Percentiles rank a stretch among this genome's conserved stretches.
phyloP scores from a whole-genome alignment of 2,888 invertebrate species.

The Andrena camellia region DNA sequence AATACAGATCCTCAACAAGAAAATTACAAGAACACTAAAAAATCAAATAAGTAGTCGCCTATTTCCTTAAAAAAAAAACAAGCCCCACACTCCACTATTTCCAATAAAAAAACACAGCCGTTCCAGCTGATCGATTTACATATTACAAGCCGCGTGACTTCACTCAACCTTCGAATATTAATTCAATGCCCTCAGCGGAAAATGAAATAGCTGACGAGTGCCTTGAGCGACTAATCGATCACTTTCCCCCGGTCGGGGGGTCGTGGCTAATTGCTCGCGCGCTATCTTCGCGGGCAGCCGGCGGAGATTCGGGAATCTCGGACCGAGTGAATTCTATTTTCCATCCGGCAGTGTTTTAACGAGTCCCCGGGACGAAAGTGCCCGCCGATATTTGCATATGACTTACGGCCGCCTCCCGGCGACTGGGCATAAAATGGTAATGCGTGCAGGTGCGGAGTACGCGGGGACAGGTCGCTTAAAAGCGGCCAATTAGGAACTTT shows the following conservation, averaged over 20 bases:
- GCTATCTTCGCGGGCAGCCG: background rate
- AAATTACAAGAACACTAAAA: too few species aligned
- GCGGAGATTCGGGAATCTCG: conserved; percentile 14
- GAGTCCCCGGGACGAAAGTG: conserved; percentile 37
- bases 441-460: conserved; percentile 58
- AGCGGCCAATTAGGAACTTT: conserved; percentile 81
- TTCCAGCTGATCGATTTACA: too few species aligned
- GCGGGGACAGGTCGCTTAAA: conserved; percentile 73
- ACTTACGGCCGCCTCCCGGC: conserved; percentile 48
- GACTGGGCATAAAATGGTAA: conserved; percentile 76
- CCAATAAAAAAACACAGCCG: too few species aligned
- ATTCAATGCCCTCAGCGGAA: too few species aligned
- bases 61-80: too few species aligned
- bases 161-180: too few species aligned
- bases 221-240: background rate
- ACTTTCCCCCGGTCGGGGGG: background rate
- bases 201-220: too few species aligned
- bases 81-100: too few species aligned
- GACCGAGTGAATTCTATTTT: conserved; percentile 31
- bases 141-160: too few species aligned
- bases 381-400: conserved; percentile 67
- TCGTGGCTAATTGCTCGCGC: conserved; percentile 8
- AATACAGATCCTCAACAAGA: too few species aligned
- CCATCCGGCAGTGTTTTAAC: conserved; percentile 40
- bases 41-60: too few species aligned